A percentile compares a stretch with the other conserved stretches of the same genome.
Conservation (phyloP, 2,113 vertebrate species). For the Anolis carolinensis region DNA sequence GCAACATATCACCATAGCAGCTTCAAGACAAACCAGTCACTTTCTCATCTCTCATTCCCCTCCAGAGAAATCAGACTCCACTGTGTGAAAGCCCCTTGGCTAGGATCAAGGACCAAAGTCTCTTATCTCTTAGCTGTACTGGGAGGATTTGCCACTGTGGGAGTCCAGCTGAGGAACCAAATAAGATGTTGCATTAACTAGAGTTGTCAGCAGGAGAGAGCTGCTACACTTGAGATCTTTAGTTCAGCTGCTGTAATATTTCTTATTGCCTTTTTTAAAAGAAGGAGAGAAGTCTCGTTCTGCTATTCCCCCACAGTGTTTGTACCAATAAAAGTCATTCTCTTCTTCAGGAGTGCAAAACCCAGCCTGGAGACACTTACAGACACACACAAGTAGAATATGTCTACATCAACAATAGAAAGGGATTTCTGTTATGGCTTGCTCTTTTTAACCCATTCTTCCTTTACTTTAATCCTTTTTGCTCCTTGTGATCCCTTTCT, state of each 20-base stretch:
- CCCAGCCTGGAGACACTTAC: too few relatives aligned
- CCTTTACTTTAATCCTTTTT: background rate
- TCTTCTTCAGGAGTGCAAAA: too few relatives aligned
- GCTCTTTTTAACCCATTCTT: background rate
- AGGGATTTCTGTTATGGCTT: too few relatives aligned
- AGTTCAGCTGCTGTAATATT: background rate
- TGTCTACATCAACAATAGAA: too few relatives aligned
- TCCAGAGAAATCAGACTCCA: background rate
- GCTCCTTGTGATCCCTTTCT: background rate
- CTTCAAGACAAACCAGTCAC: background rate
- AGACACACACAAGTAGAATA: too few relatives aligned
- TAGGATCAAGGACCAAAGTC: background rate
- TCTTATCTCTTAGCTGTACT: background rate
- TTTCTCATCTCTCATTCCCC: background rate
- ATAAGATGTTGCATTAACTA: background rate
- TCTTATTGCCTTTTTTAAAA: background rate
- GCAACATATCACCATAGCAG: background rate
- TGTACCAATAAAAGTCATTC: too few relatives aligned
- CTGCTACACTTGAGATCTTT: background rate
- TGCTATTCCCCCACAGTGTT: too few relatives aligned
- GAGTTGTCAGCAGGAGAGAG: background rate
- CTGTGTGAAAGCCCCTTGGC: slow-evolving; percentile 1
- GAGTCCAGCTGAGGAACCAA: slow-evolving; percentile 2
- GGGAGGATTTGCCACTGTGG: background rate
- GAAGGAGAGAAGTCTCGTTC: slow-evolving; percentile 11